Percentiles rank a stretch among this genome's conserved stretches.
These are phyloP conservation scores for Saccopteryx leptura DNA, from an alignment of 2,113 vertebrate genomes.

Conservation along the genomic window DNA sequence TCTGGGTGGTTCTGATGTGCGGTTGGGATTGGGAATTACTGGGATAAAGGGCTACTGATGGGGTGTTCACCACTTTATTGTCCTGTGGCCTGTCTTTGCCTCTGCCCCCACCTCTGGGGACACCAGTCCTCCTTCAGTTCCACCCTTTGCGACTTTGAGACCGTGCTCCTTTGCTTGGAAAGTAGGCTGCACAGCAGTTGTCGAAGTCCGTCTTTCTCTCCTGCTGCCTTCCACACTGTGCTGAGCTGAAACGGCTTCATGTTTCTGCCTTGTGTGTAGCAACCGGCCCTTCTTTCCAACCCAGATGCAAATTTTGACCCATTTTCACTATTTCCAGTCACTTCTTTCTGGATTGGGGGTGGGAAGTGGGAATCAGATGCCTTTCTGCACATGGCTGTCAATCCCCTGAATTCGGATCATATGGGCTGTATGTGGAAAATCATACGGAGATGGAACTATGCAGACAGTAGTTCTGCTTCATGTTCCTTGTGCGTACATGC, in stretches of 20 bases:
- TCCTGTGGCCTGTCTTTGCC: not conserved
- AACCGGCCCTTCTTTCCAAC: constrained; percentile 53
- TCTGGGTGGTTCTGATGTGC: not conserved
- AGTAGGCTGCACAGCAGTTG: not conserved
- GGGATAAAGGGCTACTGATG: not conserved
- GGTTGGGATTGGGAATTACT: not conserved
- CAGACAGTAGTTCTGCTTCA: not conserved
- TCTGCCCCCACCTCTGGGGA: not conserved
- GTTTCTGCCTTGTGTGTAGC: constrained; percentile 22
- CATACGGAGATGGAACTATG: not conserved
- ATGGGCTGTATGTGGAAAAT: not conserved
- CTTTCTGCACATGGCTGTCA: not conserved
- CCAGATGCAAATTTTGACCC: constrained; percentile 80
- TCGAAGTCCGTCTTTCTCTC: not conserved
- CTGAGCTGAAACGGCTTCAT: not conserved
- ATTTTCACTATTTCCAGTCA: constrained; percentile 58
- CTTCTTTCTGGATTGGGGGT: constrained; percentile 53
- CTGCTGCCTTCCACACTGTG: not conserved
- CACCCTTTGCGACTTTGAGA: not conserved
- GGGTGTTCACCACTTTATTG: not conserved
- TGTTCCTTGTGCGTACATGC: not conserved
- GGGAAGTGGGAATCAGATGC: constrained; percentile 62
- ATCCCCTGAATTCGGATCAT: not conserved
- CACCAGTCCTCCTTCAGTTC: not conserved
- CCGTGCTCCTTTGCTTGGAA: not conserved